These are phyloP conservation scores for Seira ritae DNA, from an alignment of 2,888 invertebrate genomes.

Conservation along the genomic window DNA sequence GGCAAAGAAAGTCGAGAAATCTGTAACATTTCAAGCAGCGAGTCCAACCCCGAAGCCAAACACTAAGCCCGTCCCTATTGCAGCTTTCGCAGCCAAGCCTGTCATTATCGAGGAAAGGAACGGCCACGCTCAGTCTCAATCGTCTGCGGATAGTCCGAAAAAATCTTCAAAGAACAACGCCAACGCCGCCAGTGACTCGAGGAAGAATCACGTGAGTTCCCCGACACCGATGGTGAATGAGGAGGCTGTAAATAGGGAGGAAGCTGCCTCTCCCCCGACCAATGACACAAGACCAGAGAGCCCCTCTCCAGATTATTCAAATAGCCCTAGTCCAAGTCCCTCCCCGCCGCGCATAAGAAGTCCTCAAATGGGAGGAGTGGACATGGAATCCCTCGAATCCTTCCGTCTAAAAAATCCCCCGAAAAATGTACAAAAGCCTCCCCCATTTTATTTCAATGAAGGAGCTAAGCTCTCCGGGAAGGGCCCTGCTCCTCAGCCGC, in stretches of 20 bases:
- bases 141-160: constrained; percentile 29
- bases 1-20: constrained; percentile 37
- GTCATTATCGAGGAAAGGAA: constrained; percentile 67
- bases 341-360: constrained; percentile 54
- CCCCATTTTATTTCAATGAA: constrained; percentile 81
- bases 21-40: constrained; percentile 44
- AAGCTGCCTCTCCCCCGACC: neutral
- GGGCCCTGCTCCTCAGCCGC: neutral
- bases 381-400: constrained; percentile 86
- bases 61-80: constrained; percentile 33
- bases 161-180: neutral
- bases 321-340: constrained; percentile 72
- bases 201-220: constrained; percentile 21
- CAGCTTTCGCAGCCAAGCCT: constrained; percentile 54
- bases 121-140: constrained; percentile 38
- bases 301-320: constrained; percentile 79
- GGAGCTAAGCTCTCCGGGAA: constrained; percentile 38
- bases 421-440: constrained; percentile 81
- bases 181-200: neutral
- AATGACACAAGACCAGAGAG: constrained; percentile 76
- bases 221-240: neutral
- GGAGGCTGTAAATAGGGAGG: neutral
- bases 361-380: constrained; percentile 77
- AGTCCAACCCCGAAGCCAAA: constrained; percentile 41
- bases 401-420: constrained; percentile 83